Conservation (phyloP, 2,888 invertebrate genomes). For the Drosophila hamatofila region DNA sequence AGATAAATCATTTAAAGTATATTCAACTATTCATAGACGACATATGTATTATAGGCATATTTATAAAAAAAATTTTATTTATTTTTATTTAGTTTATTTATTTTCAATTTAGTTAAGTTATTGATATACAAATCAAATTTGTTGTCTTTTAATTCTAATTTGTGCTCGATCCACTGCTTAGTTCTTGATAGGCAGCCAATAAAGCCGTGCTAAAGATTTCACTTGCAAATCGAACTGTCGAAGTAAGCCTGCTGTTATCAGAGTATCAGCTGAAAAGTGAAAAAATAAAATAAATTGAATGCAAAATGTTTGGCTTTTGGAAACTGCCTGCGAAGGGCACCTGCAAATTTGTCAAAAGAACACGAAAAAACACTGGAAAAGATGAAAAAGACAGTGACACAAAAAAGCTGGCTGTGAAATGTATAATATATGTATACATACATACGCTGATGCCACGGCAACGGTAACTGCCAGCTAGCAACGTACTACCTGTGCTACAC, state of each 20-base stretch:
- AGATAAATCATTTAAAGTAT: no score
- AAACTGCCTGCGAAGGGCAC: conserved; percentile 35
- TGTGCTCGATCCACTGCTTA: no score
- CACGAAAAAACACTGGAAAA: conserved; percentile 1
- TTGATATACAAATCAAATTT: no score
- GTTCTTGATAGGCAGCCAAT: conserved; percentile 14
- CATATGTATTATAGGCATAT: no score
- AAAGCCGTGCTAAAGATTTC: neutral
- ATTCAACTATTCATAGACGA: no score
- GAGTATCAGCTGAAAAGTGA: conserved; percentile 54
- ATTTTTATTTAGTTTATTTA: no score
- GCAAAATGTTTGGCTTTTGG: conserved; percentile 25
- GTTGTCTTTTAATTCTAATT: no score
- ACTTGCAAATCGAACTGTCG: conserved; percentile 42
- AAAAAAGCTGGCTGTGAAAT: conserved; percentile 58
- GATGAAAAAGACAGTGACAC: conserved; percentile 10
- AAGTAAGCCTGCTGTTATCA: conserved; percentile 26
- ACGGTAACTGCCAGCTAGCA: conserved; percentile 2
- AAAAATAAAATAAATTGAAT: conserved; percentile 34
- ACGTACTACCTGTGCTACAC: conserved; percentile 24
- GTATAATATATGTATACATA: conserved; percentile 61
- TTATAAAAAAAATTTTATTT: no score
- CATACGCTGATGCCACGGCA: conserved; percentile 19
- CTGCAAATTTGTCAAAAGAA: conserved; percentile 58
- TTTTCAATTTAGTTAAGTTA: no score